Evolutionary conservation across 2,888 invertebrate genomes (phyloP).

Genomic region (Belgica antarctica): DNA sequence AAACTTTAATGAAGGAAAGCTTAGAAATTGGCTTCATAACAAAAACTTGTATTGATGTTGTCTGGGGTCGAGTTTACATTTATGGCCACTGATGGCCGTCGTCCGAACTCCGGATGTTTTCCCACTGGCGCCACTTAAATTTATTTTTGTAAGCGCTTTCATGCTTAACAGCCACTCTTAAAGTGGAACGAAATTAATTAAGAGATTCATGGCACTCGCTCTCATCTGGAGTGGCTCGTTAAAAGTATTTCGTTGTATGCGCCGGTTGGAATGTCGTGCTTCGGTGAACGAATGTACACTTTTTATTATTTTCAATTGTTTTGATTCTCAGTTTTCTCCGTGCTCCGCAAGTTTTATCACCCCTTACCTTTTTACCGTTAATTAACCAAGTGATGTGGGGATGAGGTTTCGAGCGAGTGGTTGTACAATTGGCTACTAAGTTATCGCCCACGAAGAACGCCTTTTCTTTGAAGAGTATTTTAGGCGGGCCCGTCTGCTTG

Average conservation of each 20-base stretch:
- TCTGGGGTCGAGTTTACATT: no score
- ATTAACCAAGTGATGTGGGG: constrained; percentile 72
- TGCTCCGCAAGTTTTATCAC: neutral
- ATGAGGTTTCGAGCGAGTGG: constrained; percentile 65
- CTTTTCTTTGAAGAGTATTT: constrained; percentile 64
- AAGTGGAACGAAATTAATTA: constrained; percentile 25
- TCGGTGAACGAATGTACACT: no score
- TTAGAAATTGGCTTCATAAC: no score
- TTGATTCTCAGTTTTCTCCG: neutral
- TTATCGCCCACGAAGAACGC: constrained; percentile 64
- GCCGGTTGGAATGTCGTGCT: constrained; percentile 1
- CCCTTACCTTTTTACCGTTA: constrained; percentile 64
- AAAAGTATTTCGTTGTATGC: constrained; percentile 10
- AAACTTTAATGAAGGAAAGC: no score
- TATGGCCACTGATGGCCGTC: no score
- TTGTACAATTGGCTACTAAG: constrained; percentile 68
- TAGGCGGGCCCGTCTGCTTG: constrained; percentile 64
- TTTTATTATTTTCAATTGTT: no score
- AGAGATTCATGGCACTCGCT: constrained; percentile 31
- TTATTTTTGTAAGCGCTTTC: neutral
- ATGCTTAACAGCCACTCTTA: neutral
- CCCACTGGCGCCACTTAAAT: neutral
- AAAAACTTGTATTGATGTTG: no score
- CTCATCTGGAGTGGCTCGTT: constrained; percentile 25
- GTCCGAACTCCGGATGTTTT: no score